Evolutionary conservation across 2,797 vertebrate species (phyloP).

Genomic region (Amblyraja radiata): DNA sequence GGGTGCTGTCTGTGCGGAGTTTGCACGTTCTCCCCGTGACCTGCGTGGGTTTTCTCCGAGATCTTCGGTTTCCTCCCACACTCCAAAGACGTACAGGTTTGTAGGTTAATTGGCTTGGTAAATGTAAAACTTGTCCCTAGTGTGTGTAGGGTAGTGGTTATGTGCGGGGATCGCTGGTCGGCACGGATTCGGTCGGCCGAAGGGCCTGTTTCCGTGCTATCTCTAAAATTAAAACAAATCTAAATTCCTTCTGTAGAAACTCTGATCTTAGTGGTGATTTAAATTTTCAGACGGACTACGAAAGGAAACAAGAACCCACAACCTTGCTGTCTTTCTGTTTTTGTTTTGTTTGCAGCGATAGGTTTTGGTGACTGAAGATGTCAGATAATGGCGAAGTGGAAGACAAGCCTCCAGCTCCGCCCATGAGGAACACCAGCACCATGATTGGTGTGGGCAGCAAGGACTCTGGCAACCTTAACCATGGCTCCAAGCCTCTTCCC

Average conservation of each 20-base stretch:
- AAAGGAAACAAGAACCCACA: not conserved
- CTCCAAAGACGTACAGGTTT: too few species aligned
- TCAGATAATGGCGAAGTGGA: constrained; percentile 88
- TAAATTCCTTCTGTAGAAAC: not conserved
- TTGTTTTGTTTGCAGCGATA: constrained; percentile 45
- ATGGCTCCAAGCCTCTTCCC: constrained; percentile 87
- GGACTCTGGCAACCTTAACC: constrained; percentile 73
- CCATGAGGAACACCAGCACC: constrained; percentile 94
- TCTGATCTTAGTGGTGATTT: not conserved
- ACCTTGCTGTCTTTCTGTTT: not conserved
- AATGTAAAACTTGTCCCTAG: too few species aligned
- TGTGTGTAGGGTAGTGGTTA: too few species aligned
- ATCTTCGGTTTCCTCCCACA: too few species aligned
- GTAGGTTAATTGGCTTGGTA: too few species aligned
- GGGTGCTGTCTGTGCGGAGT: too few species aligned
- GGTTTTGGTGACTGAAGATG: constrained; percentile 68
- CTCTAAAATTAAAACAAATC: too few species aligned
- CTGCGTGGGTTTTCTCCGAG: too few species aligned
- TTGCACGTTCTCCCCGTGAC: not conserved
- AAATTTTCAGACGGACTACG: constrained; percentile 6
- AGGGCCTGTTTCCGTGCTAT: too few species aligned
- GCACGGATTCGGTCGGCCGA: too few species aligned
- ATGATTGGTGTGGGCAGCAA: constrained; percentile 81
- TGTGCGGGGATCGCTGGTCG: too few species aligned
- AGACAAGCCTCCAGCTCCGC: constrained; percentile 91